Base-by-base conservation (phyloP, 2,113 vertebrate species). In the Oreochromis aureus region DNA sequence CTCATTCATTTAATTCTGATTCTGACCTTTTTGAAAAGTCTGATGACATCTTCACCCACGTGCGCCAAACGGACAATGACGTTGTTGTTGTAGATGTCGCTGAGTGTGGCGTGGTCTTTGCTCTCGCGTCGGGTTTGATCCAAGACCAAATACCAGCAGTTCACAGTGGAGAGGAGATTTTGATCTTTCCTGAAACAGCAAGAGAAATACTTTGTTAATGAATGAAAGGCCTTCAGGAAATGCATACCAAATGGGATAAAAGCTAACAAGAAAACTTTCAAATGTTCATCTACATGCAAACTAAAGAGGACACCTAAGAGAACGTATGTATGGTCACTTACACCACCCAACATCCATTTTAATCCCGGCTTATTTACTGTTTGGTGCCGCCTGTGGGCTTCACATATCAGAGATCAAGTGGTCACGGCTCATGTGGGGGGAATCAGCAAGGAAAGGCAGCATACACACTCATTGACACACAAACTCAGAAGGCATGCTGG, bases 1-100 rank as follows among this genome's bases (percentile, higher is more conserved):
- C 87, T 87, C 89, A 39, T 81, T 54, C 84, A 39, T 82, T 88
- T 82, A 44, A 92, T 91, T 91, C 85, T 2, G 6, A 53, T 79
- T 88, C 96, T 95, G 90, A 99, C 99, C 99, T 99, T 99, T 96
- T 99, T 99, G 89, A 99, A 99, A 93, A 99, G 98, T 91, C 99
- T 96, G 96, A 99, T 98, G 96, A 99, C 98, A 94, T 99, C 99
- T 92, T 99, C 99, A 1, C 98, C 98, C 96, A 99, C 98, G 90
- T 99, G 99, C 0, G 98, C 97, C 87, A 99, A 97, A 6, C 99
- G 97, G 15, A 99, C 98, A 6, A 98, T 99, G 95, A 99, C 97
- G 36, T 99, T 99, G 96, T 99, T 99, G 95, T 97, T 98, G 96
- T 99, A 99, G 96, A 99, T 98, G 96, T 99, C 99, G 0, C 98